Base-by-base conservation (phyloP, 2,113 vertebrate genomes). In the Hyperopisus bebe region DNA sequence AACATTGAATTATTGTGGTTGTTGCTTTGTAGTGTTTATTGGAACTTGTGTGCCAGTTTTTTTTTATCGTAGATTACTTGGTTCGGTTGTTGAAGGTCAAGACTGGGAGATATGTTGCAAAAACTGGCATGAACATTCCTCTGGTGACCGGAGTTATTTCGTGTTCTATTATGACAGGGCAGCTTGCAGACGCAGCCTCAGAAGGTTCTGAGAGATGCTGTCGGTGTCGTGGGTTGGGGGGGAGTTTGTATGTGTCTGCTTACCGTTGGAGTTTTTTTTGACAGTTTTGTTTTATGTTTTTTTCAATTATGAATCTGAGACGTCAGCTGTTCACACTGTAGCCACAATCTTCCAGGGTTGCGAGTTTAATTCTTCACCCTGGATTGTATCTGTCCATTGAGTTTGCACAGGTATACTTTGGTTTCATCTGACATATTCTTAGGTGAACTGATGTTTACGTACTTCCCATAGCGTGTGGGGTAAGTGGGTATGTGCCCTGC, bases 151-250 rank as follows among this genome's bases (percentile, higher is more conserved):
- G 24, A 31, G 62, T 74, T 74, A 35, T 74, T 35, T 74, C 0
- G 13, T 35, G 31, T 74, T 9, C 3, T 35, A 74, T 74, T 74
- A 74, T 74, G 31, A 62, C 0, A n/a, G 24, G 24, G 8, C 66
- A 31, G 31, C 66, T n/a, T n/a, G n/a, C 66, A 17, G 31, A 27
- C 66, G 95, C 92, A 99, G 98, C 31, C 92, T 99, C 88, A 96
- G 95, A 94, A 96, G 98, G 90, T 96, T 99, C 19, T 99, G 93
- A 97, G 62, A 74, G 82, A 88, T 44, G 89, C 82, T 92, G 6
- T 74, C 24, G 90, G 58, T 27, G n/a, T 70, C 3, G 62, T 70
- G n/a, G 27, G 62, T 27, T 39, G 70, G 24, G 48, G 42, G 44
- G 84, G 19, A 91, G 47, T 92, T 5, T 80, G 35, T 21, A 55